phyloP scores from a whole-genome alignment of 2,888 invertebrate species.

The Oscheius sp. region DNA sequence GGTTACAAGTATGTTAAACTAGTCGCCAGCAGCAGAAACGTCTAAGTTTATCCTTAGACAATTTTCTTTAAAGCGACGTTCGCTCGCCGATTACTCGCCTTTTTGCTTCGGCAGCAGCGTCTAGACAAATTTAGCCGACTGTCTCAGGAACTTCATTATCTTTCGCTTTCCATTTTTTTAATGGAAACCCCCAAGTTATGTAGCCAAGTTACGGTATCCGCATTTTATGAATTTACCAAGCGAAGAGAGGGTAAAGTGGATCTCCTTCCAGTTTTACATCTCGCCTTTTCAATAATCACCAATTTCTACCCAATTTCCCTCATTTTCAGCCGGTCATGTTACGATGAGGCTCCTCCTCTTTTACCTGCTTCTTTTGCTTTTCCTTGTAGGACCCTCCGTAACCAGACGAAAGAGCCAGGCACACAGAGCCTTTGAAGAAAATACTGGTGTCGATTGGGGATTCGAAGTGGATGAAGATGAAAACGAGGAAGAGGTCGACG shows the following conservation, averaged over 20 bases:
- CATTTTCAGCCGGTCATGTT: not conserved
- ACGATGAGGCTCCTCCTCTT: not conserved
- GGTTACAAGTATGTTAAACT: too few relatives aligned
- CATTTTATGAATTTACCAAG: too few relatives aligned
- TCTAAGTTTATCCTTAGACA: too few relatives aligned
- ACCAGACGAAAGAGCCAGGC: slow-evolving; percentile 36
- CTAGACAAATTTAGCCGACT: not conserved
- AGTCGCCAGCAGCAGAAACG: too few relatives aligned
- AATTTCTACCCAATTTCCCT: not conserved
- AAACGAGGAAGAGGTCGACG: not conserved
- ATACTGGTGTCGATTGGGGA: slow-evolving; percentile 29
- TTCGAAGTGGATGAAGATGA: slow-evolving; percentile 24
- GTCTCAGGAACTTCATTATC: not conserved
- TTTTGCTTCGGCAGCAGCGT: not conserved
- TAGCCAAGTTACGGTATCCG: too few relatives aligned
- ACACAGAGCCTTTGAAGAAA: slow-evolving; percentile 34
- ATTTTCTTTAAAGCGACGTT: too few relatives aligned
- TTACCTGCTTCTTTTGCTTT: not conserved
- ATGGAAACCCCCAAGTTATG: too few relatives aligned
- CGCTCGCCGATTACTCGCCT: not conserved
- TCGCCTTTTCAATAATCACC: too few relatives aligned
- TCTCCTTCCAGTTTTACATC: too few relatives aligned
- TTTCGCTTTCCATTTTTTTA: not conserved
- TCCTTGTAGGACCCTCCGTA: not conserved
- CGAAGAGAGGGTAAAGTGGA: too few relatives aligned